A percentile compares a stretch with the other conserved stretches of the same genome.
Evolutionary conservation across 2,797 vertebrate genomes (phyloP).

Genomic region (Neosalanx taihuensis): DNA sequence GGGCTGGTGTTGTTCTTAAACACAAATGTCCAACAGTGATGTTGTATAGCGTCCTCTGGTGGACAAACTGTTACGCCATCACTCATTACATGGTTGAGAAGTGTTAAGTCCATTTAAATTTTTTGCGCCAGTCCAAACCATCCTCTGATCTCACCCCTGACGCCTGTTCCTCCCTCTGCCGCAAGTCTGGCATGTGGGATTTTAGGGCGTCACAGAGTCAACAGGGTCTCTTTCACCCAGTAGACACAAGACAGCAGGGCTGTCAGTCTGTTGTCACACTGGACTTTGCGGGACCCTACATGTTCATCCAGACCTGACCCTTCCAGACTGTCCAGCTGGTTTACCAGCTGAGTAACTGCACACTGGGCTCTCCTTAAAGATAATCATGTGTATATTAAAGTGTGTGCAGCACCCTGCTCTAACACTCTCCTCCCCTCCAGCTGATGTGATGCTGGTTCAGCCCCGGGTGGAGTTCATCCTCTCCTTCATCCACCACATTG

Average conservation of each 20-base stretch:
- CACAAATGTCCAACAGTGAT: too few relatives aligned
- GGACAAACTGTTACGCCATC: too few relatives aligned
- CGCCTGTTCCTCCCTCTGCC: constrained; percentile 24
- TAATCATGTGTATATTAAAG: too few relatives aligned
- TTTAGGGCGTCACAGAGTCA: constrained; percentile 37
- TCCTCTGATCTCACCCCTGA: not conserved
- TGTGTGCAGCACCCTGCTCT: not conserved
- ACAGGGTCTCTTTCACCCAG: constrained; percentile 35
- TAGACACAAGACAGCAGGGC: constrained; percentile 19
- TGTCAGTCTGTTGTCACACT: constrained; percentile 3
- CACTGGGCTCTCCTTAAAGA: too few relatives aligned
- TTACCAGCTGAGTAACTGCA: too few relatives aligned
- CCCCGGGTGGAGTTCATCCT: constrained; percentile 96
- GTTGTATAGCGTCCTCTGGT: too few relatives aligned
- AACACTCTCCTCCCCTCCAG: constrained; percentile 54
- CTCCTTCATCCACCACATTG: constrained; percentile 97
- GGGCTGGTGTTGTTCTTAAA: too few relatives aligned
- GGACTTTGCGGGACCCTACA: constrained; percentile 41
- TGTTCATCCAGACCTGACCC: too few relatives aligned
- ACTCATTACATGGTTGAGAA: too few relatives aligned
- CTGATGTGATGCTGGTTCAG: constrained; percentile 97
- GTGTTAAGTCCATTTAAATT: too few relatives aligned
- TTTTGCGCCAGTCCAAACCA: too few relatives aligned
- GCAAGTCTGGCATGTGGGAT: constrained; percentile 29
- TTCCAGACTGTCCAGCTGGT: too few relatives aligned